These are phyloP conservation scores for Tetragonula clypearis DNA, from an alignment of 1,140 invertebrate species.

Conservation along the genomic window DNA sequence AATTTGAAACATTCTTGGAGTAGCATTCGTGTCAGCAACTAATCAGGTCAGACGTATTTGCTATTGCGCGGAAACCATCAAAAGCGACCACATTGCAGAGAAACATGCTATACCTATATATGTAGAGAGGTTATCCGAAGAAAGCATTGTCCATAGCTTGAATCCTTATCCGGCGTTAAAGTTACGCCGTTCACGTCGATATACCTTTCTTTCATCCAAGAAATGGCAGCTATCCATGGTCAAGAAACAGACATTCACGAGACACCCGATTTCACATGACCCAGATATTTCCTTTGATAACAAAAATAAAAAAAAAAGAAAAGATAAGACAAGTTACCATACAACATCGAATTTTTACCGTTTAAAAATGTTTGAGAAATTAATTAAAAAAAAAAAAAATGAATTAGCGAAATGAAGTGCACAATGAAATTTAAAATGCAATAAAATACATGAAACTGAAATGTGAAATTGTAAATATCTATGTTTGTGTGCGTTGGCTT, in stretches of 20 bases:
- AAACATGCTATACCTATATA: neutral
- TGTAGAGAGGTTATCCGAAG: conserved; percentile 24
- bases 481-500: neutral
- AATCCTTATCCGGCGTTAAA: conserved; percentile 37
- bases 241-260: conserved; percentile 6
- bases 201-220: conserved; percentile 21
- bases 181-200: conserved; percentile 28
- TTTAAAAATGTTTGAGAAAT: neutral
- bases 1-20: no score
- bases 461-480: neutral
- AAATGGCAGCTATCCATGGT: neutral
- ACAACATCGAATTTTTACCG: no score
- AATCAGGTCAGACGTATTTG: conserved; percentile 45
- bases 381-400: neutral
- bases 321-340: no score
- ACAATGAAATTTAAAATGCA: neutral
- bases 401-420: neutral
- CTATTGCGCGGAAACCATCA: conserved; percentile 2
- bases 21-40: neutral
- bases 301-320: neutral
- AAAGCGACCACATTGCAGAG: neutral
- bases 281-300: neutral
- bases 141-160: conserved; percentile 48
- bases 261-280: neutral
- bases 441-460: neutral